Conservation (phyloP, 2,797 vertebrate species). For the Buceros bicornis region DNA sequence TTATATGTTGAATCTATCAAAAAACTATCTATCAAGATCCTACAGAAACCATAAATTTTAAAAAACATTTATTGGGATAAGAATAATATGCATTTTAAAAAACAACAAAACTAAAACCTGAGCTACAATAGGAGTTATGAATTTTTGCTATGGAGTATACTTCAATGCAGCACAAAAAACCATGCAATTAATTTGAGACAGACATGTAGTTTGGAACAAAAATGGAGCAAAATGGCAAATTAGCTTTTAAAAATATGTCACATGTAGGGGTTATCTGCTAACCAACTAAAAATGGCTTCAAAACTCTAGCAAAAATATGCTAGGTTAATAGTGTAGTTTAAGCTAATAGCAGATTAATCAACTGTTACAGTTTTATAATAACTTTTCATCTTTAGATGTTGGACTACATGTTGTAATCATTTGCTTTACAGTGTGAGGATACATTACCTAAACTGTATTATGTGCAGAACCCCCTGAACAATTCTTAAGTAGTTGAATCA, state of each 20-base stretch:
- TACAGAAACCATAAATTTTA: not conserved
- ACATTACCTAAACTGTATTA: not conserved
- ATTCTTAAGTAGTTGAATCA: not conserved
- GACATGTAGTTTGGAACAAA: not conserved
- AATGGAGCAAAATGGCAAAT: not conserved
- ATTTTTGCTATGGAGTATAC: not conserved
- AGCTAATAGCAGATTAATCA: not conserved
- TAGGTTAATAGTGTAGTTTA: not conserved
- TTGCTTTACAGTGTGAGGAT: not conserved
- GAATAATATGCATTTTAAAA: not conserved
- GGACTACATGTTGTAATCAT: not conserved
- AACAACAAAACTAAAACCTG: not conserved
- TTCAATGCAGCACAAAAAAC: not conserved
- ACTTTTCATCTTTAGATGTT: not conserved
- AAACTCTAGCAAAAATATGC: not conserved
- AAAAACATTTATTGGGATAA: not conserved
- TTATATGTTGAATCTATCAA: not conserved
- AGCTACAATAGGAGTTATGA: not conserved
- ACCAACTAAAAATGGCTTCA: not conserved
- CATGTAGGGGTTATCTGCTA: no score
- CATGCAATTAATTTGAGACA: not conserved
- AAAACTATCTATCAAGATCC: not conserved
- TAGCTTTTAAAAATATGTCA: not conserved
- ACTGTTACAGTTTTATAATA: not conserved
- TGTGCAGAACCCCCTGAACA: not conserved